Evolutionary conservation across 2,797 vertebrate genomes (phyloP).

Genomic region (Propithecus deckenii): DNA sequence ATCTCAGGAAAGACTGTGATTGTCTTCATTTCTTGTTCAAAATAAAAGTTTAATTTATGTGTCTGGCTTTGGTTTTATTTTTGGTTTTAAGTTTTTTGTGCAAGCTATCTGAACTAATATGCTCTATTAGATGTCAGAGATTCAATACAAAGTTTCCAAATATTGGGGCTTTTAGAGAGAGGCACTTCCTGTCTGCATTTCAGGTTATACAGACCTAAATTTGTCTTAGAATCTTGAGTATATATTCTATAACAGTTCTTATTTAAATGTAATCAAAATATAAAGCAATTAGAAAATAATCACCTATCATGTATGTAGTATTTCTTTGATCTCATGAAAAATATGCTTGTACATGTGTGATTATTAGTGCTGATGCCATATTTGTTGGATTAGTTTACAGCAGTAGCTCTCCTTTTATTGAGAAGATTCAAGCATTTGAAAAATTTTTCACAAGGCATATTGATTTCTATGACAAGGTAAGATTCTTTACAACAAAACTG

Average conservation of each 20-base stretch:
- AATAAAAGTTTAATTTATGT: background rate
- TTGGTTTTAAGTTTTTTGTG: conserved; percentile 29
- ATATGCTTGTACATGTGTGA: background rate
- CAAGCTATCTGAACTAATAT: background rate
- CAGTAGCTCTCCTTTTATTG: conserved; percentile 89
- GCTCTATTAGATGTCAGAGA: background rate
- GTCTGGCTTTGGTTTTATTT: conserved; percentile 21
- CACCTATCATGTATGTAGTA: background rate
- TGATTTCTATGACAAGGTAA: conserved; percentile 96
- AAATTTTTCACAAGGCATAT: conserved; percentile 92
- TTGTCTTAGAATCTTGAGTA: conserved; percentile 35
- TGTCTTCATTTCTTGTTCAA: background rate
- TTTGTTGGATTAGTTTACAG: conserved; percentile 90
- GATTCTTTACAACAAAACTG: conserved; percentile 25
- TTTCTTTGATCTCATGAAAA: conserved; percentile 44
- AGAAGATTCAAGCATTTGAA: conserved; percentile 96
- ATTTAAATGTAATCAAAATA: conserved; percentile 5
- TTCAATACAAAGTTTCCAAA: background rate
- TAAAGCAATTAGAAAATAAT: background rate
- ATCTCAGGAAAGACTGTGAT: background rate
- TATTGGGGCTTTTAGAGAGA: background rate
- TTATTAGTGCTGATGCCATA: conserved; percentile 38
- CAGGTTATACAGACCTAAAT: conserved; percentile 18
- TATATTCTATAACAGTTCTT: background rate
- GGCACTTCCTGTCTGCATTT: background rate